Evolutionary conservation across 2,888 invertebrate genomes (phyloP), one percentile per base, ranked within the genome.

Genomic region (Apamea anceps): DNA sequence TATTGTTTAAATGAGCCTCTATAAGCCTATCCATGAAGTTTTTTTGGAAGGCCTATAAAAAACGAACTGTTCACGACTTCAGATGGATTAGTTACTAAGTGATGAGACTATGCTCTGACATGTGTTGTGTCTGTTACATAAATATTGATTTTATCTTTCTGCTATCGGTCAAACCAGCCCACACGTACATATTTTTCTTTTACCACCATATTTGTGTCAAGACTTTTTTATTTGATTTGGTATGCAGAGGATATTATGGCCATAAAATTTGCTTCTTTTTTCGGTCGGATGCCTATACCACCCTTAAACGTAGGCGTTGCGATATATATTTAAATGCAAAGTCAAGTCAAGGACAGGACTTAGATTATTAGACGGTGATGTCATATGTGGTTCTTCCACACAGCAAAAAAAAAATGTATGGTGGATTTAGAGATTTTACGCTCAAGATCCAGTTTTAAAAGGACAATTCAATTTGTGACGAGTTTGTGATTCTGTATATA

Each of bases 311-410:
- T 21, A 32, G 68, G 54, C 28, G 65, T 60, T 60, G 45, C n/a
- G 15, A 32, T 48, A 37, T 32, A 48, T 73, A 85, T 63, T 63
- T n/a, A 15, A 66, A 79, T 72, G 13, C 67, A 74, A 86, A 84
- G 79, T 71, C 76, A 84, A 80, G 74, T 72, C 76, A 82, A 85
- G 77, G 87, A 73, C 79, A 78, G 48, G 28, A 57, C 37, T 76
- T 37, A 57, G 57, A 89, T 91, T 80, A 79, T 87, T 82, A 86
- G 90, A 85, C 89, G 84, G 77, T 91, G 91, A 91, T 87, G 80
- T 91, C 91, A 91, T 57, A 45, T 25, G 32, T 37, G 37, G 57
- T 57, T 81, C 48, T 63, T 77, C 57, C 79, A 32, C 48, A 62
- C 25, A 32, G 0, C 18, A 51, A 71, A 51, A 60, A 32, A 68